A percentile compares a stretch with the other conserved stretches of the same genome.
Conservation (phyloP, 2,888 invertebrate species). For the Halocaridina rubra region DNA sequence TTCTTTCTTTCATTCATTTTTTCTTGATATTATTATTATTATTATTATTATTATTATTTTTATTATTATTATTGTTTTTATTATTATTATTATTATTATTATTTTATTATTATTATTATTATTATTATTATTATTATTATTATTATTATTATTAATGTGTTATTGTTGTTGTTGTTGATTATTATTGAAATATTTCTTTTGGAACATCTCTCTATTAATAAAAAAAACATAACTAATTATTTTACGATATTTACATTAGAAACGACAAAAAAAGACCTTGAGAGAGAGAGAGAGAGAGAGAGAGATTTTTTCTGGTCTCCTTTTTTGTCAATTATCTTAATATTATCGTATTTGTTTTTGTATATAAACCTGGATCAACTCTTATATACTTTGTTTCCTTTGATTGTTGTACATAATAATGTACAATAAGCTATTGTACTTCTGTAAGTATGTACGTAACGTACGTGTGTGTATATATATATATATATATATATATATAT, state of each 20-base stretch:
- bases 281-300: no score
- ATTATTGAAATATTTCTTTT: no score
- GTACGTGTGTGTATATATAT: slow-evolving; percentile 19
- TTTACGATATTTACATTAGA: background rate
- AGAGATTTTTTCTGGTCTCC: no score
- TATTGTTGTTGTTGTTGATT: background rate
- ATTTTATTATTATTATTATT: background rate
- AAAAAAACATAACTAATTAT: background rate
- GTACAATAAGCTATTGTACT: no score
- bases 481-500: slow-evolving; percentile 32
- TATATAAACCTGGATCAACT: no score
- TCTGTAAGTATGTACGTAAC: background rate
- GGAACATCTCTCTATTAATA: no score
- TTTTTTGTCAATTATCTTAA: no score
- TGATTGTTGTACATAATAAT: no score
- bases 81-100: background rate
- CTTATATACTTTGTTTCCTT: no score
- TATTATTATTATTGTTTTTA: background rate
- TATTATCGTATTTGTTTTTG: no score
- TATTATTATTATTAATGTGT: background rate
- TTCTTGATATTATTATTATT: background rate
- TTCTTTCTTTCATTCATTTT: background rate
- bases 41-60: background rate
- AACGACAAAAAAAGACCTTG: no score
- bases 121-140: background rate